Base-by-base conservation (phyloP, 1,140 invertebrate genomes). In the Calephelis virginiensis region DNA sequence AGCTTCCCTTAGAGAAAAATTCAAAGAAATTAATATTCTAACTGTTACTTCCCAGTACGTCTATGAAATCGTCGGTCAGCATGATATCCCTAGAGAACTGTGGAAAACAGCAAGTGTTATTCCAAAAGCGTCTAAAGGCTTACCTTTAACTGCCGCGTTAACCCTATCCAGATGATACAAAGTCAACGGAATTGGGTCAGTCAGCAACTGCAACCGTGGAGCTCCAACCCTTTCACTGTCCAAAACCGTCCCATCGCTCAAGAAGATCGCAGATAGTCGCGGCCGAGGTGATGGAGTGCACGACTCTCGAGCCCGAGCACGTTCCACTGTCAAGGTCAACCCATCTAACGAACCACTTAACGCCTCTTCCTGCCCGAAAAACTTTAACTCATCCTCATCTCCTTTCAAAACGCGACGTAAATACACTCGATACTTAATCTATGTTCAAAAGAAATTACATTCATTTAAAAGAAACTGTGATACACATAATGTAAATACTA, bases 121-220 rank as follows among this genome's bases (percentile, higher is more conserved):
- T 10, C 43, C 38, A 7, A 59, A 10, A 48, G 8, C 2, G 13
- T n/a, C n/a, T 14, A 4, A 12, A 37, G 48, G 73, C 86, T 83
- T 89, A 96, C 95, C 94, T 95, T 94, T 94, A 53, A 95, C 93
- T 68, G 94, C 94, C 48, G 94, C 93, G 74, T 95, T 95, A 48
- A 95, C 90, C 77, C 94, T 92, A 80, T 96, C 95, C 88, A 96
- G 90, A 85, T 96, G 95, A 40, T 93, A 92, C 49, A 96, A 88
- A 0, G 95, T 95, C 47, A 96, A 85, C 13, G 94, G 93, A 61
- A 96, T 87, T 4, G 95, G 94, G 76, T 94, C 95, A 61, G 95
- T 94, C 62, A 93, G 85, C 75, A 95, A 92, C 43, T 78, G 77
- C 37, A 92, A 74, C 40, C 81, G 76, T 8, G 82, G 80, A 1